phyloP scores from a whole-genome alignment of 2,797 vertebrate species.

The Gila robusta region DNA sequence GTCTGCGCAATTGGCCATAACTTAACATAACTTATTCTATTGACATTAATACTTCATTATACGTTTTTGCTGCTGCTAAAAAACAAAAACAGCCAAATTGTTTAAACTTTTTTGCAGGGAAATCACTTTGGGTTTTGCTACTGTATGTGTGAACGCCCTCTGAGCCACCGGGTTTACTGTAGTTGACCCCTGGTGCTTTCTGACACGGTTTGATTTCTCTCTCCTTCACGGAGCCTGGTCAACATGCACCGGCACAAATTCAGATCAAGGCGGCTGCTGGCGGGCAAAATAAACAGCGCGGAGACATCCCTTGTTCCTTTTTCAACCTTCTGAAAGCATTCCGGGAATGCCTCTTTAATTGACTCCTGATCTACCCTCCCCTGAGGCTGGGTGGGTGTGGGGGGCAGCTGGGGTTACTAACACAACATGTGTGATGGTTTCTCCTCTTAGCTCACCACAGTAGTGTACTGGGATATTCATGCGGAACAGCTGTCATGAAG shows the following conservation, averaged over 20 bases:
- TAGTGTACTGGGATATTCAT: constrained; percentile 19
- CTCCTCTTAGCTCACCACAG: constrained; percentile 20
- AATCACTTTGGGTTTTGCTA: neutral
- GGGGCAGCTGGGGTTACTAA: constrained; percentile 75
- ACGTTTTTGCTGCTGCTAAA: neutral
- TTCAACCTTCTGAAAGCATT: constrained; percentile 78
- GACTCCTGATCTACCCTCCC: constrained; percentile 77
- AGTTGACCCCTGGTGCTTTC: constrained; percentile 15
- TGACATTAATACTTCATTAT: neutral
- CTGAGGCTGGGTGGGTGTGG: constrained; percentile 56
- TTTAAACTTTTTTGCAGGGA: no score
- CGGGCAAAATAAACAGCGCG: constrained; percentile 69
- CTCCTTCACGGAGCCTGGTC: constrained; percentile 75
- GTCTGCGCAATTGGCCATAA: neutral
- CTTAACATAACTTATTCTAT: neutral
- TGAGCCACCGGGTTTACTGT: constrained; percentile 45
- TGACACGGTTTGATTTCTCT: constrained; percentile 61
- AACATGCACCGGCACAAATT: constrained; percentile 76
- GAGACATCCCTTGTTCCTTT: constrained; percentile 73
- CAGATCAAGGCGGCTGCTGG: constrained; percentile 78
- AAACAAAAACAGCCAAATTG: neutral
- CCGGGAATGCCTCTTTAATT: constrained; percentile 80
- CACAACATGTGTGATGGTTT: constrained; percentile 70
- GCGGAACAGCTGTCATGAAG: constrained; percentile 27
- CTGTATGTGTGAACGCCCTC: neutral